Evolutionary conservation across 92 coral and sea anemone species (phyloP), one percentile per base, ranked within the genome.

Genomic region (Umimayanthus chanpuru): DNA sequence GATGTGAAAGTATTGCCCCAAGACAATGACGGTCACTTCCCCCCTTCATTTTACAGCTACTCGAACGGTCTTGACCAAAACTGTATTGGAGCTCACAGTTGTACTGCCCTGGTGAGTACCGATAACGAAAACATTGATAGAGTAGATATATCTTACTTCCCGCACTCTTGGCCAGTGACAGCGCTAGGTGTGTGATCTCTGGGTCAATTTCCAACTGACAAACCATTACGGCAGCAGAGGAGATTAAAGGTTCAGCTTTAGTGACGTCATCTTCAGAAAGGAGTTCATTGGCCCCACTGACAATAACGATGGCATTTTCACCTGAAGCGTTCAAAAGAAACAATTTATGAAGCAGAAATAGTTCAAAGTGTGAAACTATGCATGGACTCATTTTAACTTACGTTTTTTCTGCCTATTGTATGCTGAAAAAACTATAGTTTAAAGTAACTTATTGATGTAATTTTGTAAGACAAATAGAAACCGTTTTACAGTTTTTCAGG

Each of bases 141-240:
- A 18, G 21, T 7, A 55, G 11, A 49, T 12, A 5, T 14, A 18
- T 38, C 93, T 80, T 70, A 95, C 99, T 98, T 88, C 95, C 98
- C 15, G 95, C 92, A 75, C 91, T 94, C 77, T 92, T 95, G 32
- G 99, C 99, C 50, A 91, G 77, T 21, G 97, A 93, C 32, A 97
- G 85, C 4, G 98, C 95, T 70, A 90, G 85, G 41, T 95, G 98
- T 56, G 99, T 94, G 9, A 97, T 94, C 58, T 97, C 95, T 0
- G 99, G 99, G 78, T 93, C 93, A 67, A 97, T 94, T 89, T 97
- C 99, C 72, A 97, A 79, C 87, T 97, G 99, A 85, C 97, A 94
- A 55, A 97, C 96, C 80, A 96, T 89, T 47, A 97, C 99, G 28
- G 98, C 89, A 6, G 99, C 94, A 20, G 97, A 92, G 4, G 94